Evolutionary conservation across 2,888 invertebrate genomes (phyloP).

Genomic region (Parasteatoda lunata): DNA sequence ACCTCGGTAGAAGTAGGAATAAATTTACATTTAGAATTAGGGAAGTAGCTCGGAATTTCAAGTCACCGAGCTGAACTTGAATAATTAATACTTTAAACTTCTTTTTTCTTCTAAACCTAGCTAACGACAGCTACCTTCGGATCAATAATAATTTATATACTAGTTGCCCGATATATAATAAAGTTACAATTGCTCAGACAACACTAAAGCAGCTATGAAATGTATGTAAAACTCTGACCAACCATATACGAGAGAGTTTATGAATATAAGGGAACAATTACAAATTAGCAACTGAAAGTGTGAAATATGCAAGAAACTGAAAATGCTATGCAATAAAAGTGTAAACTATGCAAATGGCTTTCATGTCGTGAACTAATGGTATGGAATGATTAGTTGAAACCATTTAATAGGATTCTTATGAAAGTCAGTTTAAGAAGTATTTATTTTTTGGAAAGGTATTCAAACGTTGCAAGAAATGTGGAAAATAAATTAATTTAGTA

Average conservation of each 20-base stretch:
- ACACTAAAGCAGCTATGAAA: constrained; percentile 28
- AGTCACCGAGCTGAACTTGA: constrained; percentile 35
- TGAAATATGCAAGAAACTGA: too few relatives aligned
- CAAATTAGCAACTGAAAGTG: not conserved
- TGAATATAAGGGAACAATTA: not conserved
- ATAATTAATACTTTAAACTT: constrained; percentile 48
- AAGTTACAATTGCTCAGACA: constrained; percentile 48
- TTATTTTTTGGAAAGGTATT: too few relatives aligned
- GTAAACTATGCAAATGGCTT: too few relatives aligned
- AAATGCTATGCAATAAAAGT: too few relatives aligned
- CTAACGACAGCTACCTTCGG: constrained; percentile 49
- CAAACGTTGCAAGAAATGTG: too few relatives aligned
- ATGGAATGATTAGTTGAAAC: too few relatives aligned
- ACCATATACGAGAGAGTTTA: constrained; percentile 37
- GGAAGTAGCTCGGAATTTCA: constrained; percentile 48
- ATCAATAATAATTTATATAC: constrained; percentile 39
- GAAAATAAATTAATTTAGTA: too few relatives aligned
- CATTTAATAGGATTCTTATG: too few relatives aligned
- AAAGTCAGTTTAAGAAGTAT: too few relatives aligned
- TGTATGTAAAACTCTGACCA: constrained; percentile 29
- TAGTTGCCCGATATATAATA: constrained; percentile 12
- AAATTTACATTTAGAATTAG: constrained; percentile 62
- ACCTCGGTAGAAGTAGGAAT: constrained; percentile 60
- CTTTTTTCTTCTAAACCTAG: constrained; percentile 67
- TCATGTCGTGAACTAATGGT: too few relatives aligned